Percentiles rank a stretch among this genome's conserved stretches.
phyloP scores from a whole-genome alignment of 2,797 vertebrate genomes.

The Sitta carolinensis region DNA sequence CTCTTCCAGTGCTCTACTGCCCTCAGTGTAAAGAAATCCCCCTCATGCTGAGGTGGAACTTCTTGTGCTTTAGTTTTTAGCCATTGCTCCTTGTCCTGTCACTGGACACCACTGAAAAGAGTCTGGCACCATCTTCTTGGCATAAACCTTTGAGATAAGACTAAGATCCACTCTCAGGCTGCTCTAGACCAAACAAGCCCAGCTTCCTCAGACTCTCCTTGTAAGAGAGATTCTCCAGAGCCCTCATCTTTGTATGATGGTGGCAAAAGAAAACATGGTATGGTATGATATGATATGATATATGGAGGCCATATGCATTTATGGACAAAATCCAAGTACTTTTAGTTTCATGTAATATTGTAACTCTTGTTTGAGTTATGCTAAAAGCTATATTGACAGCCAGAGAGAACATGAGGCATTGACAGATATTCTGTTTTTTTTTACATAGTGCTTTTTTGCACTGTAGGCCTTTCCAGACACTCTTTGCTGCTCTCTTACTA shows the following conservation, averaged over 20 bases:
- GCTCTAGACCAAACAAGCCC: background rate
- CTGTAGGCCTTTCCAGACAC: background rate
- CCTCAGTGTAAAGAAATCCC: background rate
- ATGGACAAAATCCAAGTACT: background rate
- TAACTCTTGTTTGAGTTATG: background rate
- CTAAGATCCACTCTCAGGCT: background rate
- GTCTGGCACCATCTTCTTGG: background rate
- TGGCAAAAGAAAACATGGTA: background rate
- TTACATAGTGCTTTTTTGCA: background rate
- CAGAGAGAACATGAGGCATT: background rate
- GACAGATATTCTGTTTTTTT: background rate
- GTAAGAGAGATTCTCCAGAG: background rate
- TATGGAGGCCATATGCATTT: background rate
- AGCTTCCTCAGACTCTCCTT: background rate
- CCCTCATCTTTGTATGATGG: background rate
- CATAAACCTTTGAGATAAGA: background rate
- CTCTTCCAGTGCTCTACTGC: background rate
- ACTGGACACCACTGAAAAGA: background rate
- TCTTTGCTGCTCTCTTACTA: background rate
- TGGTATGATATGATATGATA: no score
- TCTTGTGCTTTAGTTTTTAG: background rate
- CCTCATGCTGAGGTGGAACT: background rate
- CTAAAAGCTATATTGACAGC: background rate
- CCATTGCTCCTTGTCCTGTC: background rate
- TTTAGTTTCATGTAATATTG: background rate